Evolutionary conservation across 2,888 invertebrate genomes (phyloP).

Genomic region (Julus scandinavius): DNA sequence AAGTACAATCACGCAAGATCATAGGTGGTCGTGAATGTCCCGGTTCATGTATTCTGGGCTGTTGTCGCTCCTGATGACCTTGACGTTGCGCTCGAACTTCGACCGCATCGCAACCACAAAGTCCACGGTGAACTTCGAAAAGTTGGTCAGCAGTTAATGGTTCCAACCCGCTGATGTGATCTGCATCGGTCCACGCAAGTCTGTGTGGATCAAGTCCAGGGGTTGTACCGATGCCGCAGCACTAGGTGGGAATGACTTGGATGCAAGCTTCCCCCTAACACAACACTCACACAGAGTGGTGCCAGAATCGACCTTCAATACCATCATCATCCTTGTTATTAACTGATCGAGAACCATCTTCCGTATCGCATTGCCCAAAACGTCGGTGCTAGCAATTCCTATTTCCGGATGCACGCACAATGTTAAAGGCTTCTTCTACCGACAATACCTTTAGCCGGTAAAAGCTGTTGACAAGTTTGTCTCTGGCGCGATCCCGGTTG

Average conservation of each 20-base stretch:
- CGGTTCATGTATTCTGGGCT: not conserved
- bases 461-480: not conserved
- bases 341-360: not conserved
- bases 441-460: not conserved
- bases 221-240: not conserved
- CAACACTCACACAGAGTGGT: not conserved
- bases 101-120: not conserved
- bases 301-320: not conserved
- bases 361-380: not conserved
- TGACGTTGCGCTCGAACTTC: not conserved
- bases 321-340: not conserved
- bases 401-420: not conserved
- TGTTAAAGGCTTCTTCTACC: not conserved
- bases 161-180: not conserved
- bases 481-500: not conserved
- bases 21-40: not conserved
- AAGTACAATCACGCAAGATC: not conserved
- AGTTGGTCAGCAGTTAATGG: not conserved
- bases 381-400: not conserved
- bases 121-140: not conserved
- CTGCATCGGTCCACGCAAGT: not conserved
- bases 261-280: not conserved
- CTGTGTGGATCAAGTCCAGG: not conserved
- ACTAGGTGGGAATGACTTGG: not conserved
- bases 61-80: not conserved